Evolutionary conservation across 2,113 vertebrate species (phyloP).

Genomic region (Mirounga angustirostris): DNA sequence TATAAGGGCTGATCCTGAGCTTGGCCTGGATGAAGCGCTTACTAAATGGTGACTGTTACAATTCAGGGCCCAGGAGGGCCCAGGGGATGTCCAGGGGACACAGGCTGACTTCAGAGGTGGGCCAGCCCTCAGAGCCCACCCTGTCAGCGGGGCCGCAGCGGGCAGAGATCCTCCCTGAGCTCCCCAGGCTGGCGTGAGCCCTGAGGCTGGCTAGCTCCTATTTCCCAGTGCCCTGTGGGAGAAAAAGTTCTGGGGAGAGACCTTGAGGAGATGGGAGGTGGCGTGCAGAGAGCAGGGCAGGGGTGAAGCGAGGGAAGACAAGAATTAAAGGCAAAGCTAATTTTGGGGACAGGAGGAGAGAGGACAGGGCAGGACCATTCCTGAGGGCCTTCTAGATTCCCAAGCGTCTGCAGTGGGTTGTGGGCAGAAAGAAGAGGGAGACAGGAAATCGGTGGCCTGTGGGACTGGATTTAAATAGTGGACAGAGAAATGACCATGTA

Average conservation of each 20-base stretch:
- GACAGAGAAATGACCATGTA: too few relatives aligned
- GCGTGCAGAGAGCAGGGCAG: too few relatives aligned
- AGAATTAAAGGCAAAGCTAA: background rate
- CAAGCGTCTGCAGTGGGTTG: background rate
- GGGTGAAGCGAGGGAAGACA: background rate
- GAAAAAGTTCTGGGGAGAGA: background rate
- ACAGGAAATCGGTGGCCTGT: background rate
- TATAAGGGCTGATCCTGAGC: background rate
- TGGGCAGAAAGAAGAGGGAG: background rate
- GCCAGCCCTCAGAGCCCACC: background rate
- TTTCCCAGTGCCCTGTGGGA: background rate
- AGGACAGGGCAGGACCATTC: fast-evolving
- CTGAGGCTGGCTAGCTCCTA: background rate
- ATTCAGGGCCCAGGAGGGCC: background rate
- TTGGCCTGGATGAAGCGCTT: background rate
- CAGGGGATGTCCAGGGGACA: background rate
- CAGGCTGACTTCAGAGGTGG: background rate
- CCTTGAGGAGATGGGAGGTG: fast-evolving
- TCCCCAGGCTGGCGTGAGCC: background rate
- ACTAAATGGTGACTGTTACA: background rate
- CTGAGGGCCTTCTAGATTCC: background rate
- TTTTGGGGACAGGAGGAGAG: background rate
- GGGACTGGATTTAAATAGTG: background rate
- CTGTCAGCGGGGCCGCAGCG: fast-evolving
- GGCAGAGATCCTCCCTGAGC: background rate